Base-by-base conservation (phyloP, 2,888 invertebrate genomes). In the Lordiphosa fenestrarum region DNA sequence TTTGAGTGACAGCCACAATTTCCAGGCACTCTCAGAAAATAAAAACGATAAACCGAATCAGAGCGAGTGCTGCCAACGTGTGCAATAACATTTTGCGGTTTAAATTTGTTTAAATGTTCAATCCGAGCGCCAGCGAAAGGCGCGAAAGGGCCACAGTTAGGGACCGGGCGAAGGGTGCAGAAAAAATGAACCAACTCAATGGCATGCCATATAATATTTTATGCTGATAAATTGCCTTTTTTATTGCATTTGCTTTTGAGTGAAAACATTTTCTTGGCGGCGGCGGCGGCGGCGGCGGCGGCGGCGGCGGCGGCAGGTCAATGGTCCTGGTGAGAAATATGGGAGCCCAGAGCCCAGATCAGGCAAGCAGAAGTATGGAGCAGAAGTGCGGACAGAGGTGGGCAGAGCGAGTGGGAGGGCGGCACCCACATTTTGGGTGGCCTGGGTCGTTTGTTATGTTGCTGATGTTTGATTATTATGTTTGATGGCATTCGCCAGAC, bases 141-240 rank as follows among this genome's bases (percentile, higher is more conserved):
- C 63, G 63, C 50, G 69, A 76, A 72, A 81, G 82, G 73, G 51
- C 44, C 59, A 58, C 53, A 60, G 53, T 51, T 59, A 39, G 51
- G 4, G 46, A 9, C 9, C 4, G 33, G 15, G n/a, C 46, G 30
- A 33, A 4, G 6, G 23, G 47, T 50, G 39, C 19, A 56, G 25
- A 57, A 73, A 74, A 78, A 83, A 75, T 66, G 84, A 84, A 77
- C 66, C 70, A 62, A 66, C 84, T 85, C 77, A 78, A 78, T 83
- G 81, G 85, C 81, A 68, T 85, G 84, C 81, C 84, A 83, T 84
- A 85, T 85, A 85, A 81, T 81, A 81, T 81, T 81, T 81, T 81
- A 81, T 81, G 82, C 80, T 81, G 81, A 81, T 82, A 81, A 81
- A 81, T 81, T 82, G 75, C 75, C 69, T 73, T 81, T 82, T 81